Conservation (phyloP, 1,140 invertebrate genomes). For the Choristoneura fumiferana region DNA sequence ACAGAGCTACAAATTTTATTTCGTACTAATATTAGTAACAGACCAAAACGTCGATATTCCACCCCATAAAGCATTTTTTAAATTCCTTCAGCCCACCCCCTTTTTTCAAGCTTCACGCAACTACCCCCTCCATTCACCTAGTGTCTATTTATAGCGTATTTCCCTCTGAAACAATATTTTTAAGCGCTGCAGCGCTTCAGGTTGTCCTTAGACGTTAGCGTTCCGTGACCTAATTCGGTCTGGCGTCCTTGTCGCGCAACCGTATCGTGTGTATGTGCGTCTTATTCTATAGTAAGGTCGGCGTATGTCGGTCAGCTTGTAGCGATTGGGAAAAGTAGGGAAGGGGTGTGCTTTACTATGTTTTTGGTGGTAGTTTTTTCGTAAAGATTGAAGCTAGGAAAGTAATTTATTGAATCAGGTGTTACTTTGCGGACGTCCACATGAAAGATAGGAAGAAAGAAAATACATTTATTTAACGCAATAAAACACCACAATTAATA, state of each 20-base stretch:
- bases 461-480: no score
- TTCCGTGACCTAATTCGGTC: constrained; percentile 71
- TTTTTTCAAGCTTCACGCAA: constrained; percentile 28
- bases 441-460: no score
- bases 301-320: constrained; percentile 66
- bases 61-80: no score
- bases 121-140: constrained; percentile 25
- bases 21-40: no score
- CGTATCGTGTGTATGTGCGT: constrained; percentile 29
- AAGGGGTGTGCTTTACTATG: constrained; percentile 23
- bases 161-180: constrained; percentile 30
- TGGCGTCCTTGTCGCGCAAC: constrained; percentile 34
- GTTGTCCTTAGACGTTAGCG: constrained; percentile 58
- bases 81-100: neutral
- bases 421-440: no score
- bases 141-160: constrained; percentile 57
- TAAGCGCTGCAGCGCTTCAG: constrained; percentile 61
- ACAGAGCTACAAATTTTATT: no score
- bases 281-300: constrained; percentile 60
- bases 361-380: neutral
- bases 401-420: no score
- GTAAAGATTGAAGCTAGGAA: no score
- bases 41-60: neutral
- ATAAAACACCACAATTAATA: no score
- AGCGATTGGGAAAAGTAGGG: constrained; percentile 59